Conservation (phyloP, 2,113 vertebrate genomes). For the Tursiops truncatus region DNA sequence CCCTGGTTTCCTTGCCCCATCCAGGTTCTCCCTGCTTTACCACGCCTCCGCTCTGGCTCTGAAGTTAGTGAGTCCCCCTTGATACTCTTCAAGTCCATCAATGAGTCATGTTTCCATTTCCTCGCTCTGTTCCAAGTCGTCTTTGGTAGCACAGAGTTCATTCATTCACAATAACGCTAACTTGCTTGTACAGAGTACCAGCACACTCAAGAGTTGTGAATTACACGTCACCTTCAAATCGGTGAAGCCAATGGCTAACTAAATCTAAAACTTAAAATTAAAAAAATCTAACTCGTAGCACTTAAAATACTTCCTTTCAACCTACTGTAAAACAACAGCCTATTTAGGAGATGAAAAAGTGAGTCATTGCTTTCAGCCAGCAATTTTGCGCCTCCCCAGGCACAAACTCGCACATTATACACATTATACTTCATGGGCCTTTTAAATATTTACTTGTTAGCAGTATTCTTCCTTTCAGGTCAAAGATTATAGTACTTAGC, state of each 20-base stretch:
- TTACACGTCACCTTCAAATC: conserved; percentile 57
- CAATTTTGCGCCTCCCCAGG: conserved; percentile 67
- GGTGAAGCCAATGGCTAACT: conserved; percentile 70
- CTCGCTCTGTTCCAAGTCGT: conserved; percentile 73
- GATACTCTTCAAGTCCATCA: conserved; percentile 58
- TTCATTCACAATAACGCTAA: conserved; percentile 76
- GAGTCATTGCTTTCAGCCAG: conserved; percentile 71
- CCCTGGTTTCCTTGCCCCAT: neutral
- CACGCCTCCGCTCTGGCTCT: neutral
- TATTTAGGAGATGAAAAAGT: conserved; percentile 64
- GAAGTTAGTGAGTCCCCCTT: neutral
- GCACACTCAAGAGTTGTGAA: conserved; percentile 40
- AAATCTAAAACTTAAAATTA: conserved; percentile 78
- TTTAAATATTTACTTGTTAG: conserved; percentile 76
- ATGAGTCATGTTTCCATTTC: conserved; percentile 79
- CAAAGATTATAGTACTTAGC: conserved; percentile 71
- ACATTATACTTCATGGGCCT: conserved; percentile 63
- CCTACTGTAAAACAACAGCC: conserved; percentile 62
- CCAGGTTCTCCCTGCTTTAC: neutral
- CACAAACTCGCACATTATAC: conserved; percentile 59
- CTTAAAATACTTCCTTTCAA: conserved; percentile 76
- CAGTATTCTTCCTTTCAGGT: conserved; percentile 77
- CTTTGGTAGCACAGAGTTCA: conserved; percentile 69
- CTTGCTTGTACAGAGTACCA: conserved; percentile 18
- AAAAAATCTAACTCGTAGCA: conserved; percentile 52